A percentile compares a stretch with the other conserved stretches of the same genome.
Conservation (phyloP, 1,140 invertebrate species). For the Rhagoletis pomonella region DNA sequence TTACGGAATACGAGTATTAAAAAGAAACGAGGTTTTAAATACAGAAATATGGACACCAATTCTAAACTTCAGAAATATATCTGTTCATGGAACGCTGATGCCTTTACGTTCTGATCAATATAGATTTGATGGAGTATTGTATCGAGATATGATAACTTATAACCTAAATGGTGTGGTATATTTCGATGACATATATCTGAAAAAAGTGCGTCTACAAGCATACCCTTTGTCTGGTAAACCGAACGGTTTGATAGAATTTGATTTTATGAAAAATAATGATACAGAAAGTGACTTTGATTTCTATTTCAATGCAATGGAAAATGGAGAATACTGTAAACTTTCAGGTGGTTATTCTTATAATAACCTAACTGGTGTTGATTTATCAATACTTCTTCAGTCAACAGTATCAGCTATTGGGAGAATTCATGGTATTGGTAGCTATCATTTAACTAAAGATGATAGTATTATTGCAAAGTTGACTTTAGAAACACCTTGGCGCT, state of each 20-base stretch:
- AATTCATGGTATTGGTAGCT: conserved; percentile 66
- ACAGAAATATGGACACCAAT: conserved; percentile 70
- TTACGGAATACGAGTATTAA: conserved; percentile 65
- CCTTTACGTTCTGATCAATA: conserved; percentile 60
- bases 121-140: conserved; percentile 64
- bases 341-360: conserved; percentile 66
- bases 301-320: conserved; percentile 69
- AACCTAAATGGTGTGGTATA: conserved; percentile 63
- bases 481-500: conserved; percentile 69
- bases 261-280: conserved; percentile 59
- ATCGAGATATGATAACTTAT: conserved; percentile 68
- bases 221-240: conserved; percentile 65
- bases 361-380: conserved; percentile 62
- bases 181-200: conserved; percentile 62
- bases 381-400: conserved; percentile 67
- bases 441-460: conserved; percentile 58
- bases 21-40: conserved; percentile 67
- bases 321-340: conserved; percentile 70
- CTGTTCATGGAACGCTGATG: conserved; percentile 67
- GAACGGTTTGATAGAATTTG: conserved; percentile 68
- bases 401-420: conserved; percentile 65
- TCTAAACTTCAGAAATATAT: conserved; percentile 68
- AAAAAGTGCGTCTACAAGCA: conserved; percentile 61
- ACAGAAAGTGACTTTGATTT: conserved; percentile 64
- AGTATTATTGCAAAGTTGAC: conserved; percentile 62